These are phyloP conservation scores for Lineus longissimus DNA, from an alignment of 1,140 invertebrate genomes.

Conservation along the genomic window DNA sequence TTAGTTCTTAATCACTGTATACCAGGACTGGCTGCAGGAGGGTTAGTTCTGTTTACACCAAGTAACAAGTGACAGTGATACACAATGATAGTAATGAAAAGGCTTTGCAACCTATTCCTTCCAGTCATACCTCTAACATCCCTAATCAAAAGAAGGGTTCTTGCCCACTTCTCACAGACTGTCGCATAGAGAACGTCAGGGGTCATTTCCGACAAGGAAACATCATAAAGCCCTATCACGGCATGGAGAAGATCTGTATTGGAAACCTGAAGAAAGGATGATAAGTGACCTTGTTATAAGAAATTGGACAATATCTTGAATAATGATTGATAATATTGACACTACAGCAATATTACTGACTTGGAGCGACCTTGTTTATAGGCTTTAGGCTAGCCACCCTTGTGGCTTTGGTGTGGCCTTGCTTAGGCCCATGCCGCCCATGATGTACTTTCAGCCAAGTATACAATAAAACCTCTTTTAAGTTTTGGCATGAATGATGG, in stretches of 20 bases:
- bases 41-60: no score
- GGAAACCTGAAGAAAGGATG: conserved; percentile 35
- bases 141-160: conserved; percentile 49
- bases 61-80: no score
- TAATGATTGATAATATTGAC: conserved; percentile 13
- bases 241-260: conserved; percentile 52
- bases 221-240: conserved; percentile 51
- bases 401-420: no score
- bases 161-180: conserved; percentile 50
- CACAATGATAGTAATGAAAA: no score
- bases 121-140: conserved; percentile 51
- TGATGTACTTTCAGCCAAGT: no score
- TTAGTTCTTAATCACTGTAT: no score
- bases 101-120: no score
- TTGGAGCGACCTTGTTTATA: conserved; percentile 19
- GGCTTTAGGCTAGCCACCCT: conserved; percentile 23
- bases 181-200: conserved; percentile 50
- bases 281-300: background rate
- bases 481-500: no score
- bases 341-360: conserved; percentile 26
- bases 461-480: no score
- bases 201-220: conserved; percentile 49
- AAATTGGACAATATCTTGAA: background rate
- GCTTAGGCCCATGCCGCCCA: no score
- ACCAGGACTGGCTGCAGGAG: no score